Evolutionary conservation across 2,113 vertebrate genomes (phyloP), one percentile per base, ranked within the genome.

Genomic region (Amblyornis subalaris): DNA sequence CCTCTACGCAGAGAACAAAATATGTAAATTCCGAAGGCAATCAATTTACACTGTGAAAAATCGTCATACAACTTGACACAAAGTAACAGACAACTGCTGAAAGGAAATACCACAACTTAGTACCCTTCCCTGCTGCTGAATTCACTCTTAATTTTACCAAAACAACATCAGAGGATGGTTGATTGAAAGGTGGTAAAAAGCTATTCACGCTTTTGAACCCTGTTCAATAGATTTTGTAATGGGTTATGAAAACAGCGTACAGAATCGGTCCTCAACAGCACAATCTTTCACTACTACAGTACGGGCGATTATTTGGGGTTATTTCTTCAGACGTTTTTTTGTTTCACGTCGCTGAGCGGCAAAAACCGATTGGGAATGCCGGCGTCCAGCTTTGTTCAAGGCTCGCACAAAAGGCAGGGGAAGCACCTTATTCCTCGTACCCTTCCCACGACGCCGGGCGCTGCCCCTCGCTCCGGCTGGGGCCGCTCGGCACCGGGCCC

Each of bases 401-500:
- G 48, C 55, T 28, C 54, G 47, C 67, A 67, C 75, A 64, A 50
- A 79, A 45, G 61, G 10, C 1, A 13, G 23, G 5, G 48, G 86
- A 45, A 64, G 40, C 89, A n/a, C 71, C 87, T 54, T 29, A 7
- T 4, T 8, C 22, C 87, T 11, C 73, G n/a, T 40, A 31, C 40
- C 79, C 80, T 88, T 15, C 84, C 50, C 67, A 44, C 44, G 53
- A 57, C 67, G 45, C 6, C 88, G 9, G 82, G 67, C 79, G 84
- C 87, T 15, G 87, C 74, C 83, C 71, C 69, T 22, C 78, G 22
- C 85, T n/a, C 48, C 16, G 66, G 53, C 83, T 2, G 69, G 87
- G 86, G 86, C 92, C 5, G 89, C 87, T 72, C 12, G 94, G 88
- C 94, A 69, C 71, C 33, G 48, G 53, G 82, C 89, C 94, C 83